Conservation (phyloP, 2,888 invertebrate genomes). For the Chorisops tibialis region DNA sequence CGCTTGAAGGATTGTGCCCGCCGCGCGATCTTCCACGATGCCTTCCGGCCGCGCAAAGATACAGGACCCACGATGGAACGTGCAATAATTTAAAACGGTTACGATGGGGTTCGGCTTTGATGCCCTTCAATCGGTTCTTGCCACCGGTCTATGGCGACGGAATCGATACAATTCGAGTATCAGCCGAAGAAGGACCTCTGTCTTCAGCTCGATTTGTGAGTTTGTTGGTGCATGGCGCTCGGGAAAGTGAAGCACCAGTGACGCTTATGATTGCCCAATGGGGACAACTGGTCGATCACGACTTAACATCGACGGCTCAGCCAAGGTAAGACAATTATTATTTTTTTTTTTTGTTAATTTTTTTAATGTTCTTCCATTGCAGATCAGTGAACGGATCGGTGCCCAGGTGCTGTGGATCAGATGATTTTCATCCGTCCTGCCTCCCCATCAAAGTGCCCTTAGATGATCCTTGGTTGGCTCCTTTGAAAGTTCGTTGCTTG, state of each 20-base stretch:
- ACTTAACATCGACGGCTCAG: constrained; percentile 76
- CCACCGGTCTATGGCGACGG: constrained; percentile 82
- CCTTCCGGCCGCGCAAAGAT: constrained; percentile 66
- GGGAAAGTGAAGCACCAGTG: constrained; percentile 63
- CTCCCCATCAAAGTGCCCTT: constrained; percentile 72
- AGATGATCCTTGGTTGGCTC: constrained; percentile 70
- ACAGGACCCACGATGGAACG: constrained; percentile 82
- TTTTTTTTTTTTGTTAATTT: neutral
- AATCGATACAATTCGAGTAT: constrained; percentile 52
- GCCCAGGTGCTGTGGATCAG: constrained; percentile 66
- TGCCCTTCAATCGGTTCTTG: constrained; percentile 77
- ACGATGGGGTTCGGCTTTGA: constrained; percentile 78
- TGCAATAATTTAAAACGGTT: constrained; percentile 79
- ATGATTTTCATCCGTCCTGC: constrained; percentile 77
- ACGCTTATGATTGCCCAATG: constrained; percentile 85
- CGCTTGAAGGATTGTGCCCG: constrained; percentile 59
- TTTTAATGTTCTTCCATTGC: constrained; percentile 3
- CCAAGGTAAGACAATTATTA: constrained; percentile 56
- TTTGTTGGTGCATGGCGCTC: constrained; percentile 62
- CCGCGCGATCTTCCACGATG: constrained; percentile 65
- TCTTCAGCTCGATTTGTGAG: constrained; percentile 78
- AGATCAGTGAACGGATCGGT: constrained; percentile 71
- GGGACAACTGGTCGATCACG: constrained; percentile 89
- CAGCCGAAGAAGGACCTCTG: constrained; percentile 59
- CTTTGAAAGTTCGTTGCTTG: constrained; percentile 69